phyloP scores from a whole-genome alignment of 2,113 vertebrate species.

The Carollia perspicillata region DNA sequence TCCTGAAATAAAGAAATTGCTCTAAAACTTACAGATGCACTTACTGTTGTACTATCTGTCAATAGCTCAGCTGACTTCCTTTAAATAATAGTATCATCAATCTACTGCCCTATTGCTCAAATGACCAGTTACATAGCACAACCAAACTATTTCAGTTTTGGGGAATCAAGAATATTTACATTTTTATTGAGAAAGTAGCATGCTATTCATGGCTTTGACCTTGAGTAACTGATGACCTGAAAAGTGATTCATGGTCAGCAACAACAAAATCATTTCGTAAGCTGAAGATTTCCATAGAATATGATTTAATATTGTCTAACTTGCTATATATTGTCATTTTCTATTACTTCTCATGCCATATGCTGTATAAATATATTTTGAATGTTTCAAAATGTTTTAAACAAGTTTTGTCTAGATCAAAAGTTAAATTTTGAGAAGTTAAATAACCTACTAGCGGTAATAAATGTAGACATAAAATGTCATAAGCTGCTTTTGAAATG shows the following conservation, averaged over 20 bases:
- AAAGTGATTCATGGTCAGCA: conserved; percentile 48
- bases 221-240: conserved; percentile 58
- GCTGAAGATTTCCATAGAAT: conserved; percentile 41
- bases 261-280: conserved; percentile 46
- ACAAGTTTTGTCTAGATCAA: background rate
- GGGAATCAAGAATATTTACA: conserved; percentile 66
- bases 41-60: conserved; percentile 18
- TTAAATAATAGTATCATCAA: conserved; percentile 35
- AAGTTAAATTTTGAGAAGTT: conserved; percentile 34
- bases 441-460: background rate
- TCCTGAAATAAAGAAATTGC: background rate
- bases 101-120: conserved; percentile 41
- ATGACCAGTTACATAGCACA: conserved; percentile 30
- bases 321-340: conserved; percentile 67
- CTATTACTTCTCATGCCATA: conserved; percentile 35
- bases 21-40: background rate
- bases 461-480: conserved; percentile 12
- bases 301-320: conserved; percentile 29
- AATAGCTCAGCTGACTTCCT: background rate
- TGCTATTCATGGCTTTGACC: conserved; percentile 57
- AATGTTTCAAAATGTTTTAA: conserved; percentile 14
- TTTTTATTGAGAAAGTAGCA: conserved; percentile 75
- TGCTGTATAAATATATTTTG: background rate
- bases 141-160: conserved; percentile 52
- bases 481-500: conserved; percentile 40